phyloP scores from a whole-genome alignment of 2,113 vertebrate species.

The Cromileptes altivelis region DNA sequence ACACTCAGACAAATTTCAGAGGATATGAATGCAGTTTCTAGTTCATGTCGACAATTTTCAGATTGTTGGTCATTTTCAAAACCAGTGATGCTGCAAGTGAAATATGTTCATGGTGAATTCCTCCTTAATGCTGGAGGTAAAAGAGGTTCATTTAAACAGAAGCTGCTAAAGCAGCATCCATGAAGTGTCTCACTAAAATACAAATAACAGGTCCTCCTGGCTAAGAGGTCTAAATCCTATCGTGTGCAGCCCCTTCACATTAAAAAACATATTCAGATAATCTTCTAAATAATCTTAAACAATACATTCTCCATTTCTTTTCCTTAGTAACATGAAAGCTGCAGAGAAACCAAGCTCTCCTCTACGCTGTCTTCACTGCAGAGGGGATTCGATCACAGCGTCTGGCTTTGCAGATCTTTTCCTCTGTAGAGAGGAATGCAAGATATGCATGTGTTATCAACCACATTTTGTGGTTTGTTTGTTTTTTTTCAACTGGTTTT shows the following conservation, averaged over 20 bases:
- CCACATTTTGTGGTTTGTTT: background rate
- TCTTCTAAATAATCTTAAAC: constrained; percentile 52
- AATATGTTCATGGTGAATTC: background rate
- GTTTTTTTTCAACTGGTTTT: background rate
- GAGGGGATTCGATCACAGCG: constrained; percentile 92
- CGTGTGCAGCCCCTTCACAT: constrained; percentile 47
- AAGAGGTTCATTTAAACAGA: background rate
- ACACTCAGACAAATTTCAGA: background rate
- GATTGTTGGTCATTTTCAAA: constrained; percentile 6
- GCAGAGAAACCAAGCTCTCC: constrained; percentile 1
- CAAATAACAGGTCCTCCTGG: constrained; percentile 27
- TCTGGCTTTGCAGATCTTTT: constrained; percentile 95
- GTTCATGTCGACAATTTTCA: background rate
- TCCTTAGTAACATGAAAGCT: constrained; percentile 16
- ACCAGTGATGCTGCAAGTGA: constrained; percentile 6
- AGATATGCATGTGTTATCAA: constrained; percentile 47
- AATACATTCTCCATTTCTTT: constrained; percentile 29
- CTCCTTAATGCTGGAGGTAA: background rate
- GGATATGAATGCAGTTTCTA: constrained; percentile 1
- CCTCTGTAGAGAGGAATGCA: constrained; percentile 82
- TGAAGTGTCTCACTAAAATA: constrained; percentile 21
- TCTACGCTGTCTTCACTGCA: constrained; percentile 86
- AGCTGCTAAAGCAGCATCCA: constrained; percentile 17
- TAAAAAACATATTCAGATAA: constrained; percentile 51
- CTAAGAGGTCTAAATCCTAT: constrained; percentile 30